These are phyloP conservation scores for Eubucco bourcierii DNA, from an alignment of 2,113 vertebrate species.

Conservation along the genomic window DNA sequence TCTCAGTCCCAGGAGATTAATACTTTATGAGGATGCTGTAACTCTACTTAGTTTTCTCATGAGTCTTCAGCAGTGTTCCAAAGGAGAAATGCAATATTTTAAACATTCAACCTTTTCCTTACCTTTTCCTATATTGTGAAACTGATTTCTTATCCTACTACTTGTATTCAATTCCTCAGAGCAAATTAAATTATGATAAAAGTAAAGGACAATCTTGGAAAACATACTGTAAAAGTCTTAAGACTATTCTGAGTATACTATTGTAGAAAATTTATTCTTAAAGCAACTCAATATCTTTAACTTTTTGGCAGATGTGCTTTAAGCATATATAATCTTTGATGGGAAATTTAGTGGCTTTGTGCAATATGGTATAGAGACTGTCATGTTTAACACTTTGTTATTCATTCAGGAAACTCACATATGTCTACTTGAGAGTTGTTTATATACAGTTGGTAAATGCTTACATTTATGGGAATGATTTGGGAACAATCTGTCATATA, in stretches of 20 bases:
- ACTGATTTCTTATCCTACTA: background rate
- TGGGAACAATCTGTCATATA: background rate
- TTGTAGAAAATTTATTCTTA: background rate
- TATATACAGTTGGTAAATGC: background rate
- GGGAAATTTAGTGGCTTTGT: background rate
- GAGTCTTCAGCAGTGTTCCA: background rate
- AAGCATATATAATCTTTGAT: background rate
- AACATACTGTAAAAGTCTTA: background rate
- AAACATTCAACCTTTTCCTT: background rate
- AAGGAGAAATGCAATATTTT: background rate
- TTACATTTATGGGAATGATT: background rate
- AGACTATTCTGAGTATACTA: background rate
- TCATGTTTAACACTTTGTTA: background rate
- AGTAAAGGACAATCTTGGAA: background rate
- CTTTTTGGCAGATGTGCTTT: background rate
- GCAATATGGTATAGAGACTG: background rate
- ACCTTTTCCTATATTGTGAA: background rate
- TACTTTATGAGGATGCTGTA: conserved; percentile 4
- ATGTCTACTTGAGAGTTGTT: background rate
- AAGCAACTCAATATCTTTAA: background rate
- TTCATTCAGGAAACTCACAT: background rate
- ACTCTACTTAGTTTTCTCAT: background rate
- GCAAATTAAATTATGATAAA: background rate
- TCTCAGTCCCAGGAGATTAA: conserved; percentile 2
- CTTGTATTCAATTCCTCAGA: background rate